A percentile compares a stretch with the other conserved stretches of the same genome.
phyloP scores from a whole-genome alignment of 2,888 invertebrate genomes.

The Phoenoteleia sp. region DNA sequence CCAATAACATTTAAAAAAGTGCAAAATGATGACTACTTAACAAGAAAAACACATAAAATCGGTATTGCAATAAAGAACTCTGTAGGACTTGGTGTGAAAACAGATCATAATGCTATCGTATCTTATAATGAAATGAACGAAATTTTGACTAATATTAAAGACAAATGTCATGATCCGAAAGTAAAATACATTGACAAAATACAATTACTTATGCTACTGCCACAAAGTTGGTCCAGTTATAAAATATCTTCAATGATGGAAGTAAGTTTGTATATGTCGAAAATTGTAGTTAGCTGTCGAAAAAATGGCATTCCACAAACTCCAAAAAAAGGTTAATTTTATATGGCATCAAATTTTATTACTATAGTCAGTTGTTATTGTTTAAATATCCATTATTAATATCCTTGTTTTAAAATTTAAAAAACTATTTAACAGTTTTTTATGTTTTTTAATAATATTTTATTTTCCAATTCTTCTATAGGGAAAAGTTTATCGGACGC shows the following conservation, averaged over 20 bases:
- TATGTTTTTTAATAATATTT: neutral
- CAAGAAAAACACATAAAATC: too few species aligned
- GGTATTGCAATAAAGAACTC: conserved; percentile 7
- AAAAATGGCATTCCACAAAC: neutral
- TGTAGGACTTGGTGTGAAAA: neutral
- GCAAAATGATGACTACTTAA: too few species aligned
- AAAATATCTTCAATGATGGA: conserved; percentile 41
- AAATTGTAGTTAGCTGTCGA: conserved; percentile 6
- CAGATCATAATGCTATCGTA: neutral
- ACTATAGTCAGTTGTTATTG: neutral
- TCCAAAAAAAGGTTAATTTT: conserved; percentile 16
- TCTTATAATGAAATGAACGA: conserved; percentile 26
- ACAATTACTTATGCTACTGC: conserved; percentile 9
- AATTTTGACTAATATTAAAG: conserved; percentile 29
- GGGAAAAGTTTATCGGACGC: conserved; percentile 13
- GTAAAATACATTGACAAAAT: conserved; percentile 24
- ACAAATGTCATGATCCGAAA: conserved; percentile 1
- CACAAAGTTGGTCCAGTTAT: conserved; percentile 14
- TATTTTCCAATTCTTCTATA: neutral
- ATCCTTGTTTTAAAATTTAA: too few species aligned
- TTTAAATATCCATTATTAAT: neutral
- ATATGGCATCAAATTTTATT: too few species aligned
- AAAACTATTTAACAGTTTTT: too few species aligned
- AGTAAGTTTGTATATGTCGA: conserved; percentile 32
- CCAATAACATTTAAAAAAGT: too few species aligned